A percentile compares a stretch with the other conserved stretches of the same genome.
Evolutionary conservation across 1,140 invertebrate species (phyloP).

Genomic region (Atta texana): DNA sequence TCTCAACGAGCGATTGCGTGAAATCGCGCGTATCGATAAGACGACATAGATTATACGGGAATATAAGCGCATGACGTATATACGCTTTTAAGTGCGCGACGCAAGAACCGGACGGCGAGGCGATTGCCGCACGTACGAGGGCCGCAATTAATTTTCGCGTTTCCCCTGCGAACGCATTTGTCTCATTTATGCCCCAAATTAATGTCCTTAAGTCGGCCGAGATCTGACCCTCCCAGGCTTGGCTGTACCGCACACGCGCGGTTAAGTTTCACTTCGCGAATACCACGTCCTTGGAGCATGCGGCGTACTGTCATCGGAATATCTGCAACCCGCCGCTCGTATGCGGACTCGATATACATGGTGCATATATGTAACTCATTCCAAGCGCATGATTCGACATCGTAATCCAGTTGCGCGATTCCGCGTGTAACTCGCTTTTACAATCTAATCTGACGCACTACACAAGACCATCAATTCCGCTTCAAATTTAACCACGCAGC

Average conservation of each 20-base stretch:
- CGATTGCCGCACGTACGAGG: neutral
- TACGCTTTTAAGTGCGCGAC: neutral
- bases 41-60: slow-evolving; percentile 24
- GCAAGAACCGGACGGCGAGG: neutral
- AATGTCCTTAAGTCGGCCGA: slow-evolving; percentile 23
- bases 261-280: slow-evolving; percentile 43
- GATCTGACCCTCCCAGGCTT: neutral
- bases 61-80: neutral
- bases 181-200: slow-evolving; percentile 33
- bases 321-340: slow-evolving; percentile 38
- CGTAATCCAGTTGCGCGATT: slow-evolving; percentile 39
- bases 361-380: slow-evolving; percentile 43
- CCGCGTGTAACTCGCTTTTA: slow-evolving; percentile 22
- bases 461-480: neutral
- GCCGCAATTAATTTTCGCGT: slow-evolving; percentile 43
- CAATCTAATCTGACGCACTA: slow-evolving; percentile 16
- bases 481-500: slow-evolving; percentile 2
- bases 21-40: slow-evolving; percentile 48
- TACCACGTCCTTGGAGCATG: slow-evolving; percentile 39
- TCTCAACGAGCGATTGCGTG: neutral
- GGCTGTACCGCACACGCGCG: slow-evolving; percentile 5
- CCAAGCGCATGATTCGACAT: slow-evolving; percentile 54
- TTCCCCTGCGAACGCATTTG: neutral
- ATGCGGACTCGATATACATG: slow-evolving; percentile 26
- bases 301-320: slow-evolving; percentile 43